These are phyloP conservation scores for Popillia japonica DNA, from an alignment of 1,140 invertebrate genomes.

Conservation along the genomic window DNA sequence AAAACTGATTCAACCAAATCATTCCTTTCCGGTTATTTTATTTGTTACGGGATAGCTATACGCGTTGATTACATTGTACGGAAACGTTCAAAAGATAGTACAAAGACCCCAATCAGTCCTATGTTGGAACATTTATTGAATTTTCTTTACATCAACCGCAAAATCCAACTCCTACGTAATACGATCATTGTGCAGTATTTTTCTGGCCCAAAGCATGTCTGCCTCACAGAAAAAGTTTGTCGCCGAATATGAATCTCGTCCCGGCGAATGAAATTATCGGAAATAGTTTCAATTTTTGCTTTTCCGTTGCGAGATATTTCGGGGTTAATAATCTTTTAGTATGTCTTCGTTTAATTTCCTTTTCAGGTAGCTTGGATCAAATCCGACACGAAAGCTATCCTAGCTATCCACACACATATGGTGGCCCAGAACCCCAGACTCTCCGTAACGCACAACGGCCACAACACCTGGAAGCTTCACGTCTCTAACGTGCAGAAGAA, in stretches of 20 bases:
- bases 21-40: constrained; percentile 44
- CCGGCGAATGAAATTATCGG: constrained; percentile 19
- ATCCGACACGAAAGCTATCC: constrained; percentile 86
- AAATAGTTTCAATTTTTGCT: constrained; percentile 2
- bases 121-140: constrained; percentile 48
- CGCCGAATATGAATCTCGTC: constrained; percentile 12
- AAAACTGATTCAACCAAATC: constrained; percentile 53
- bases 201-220: constrained; percentile 30
- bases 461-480: constrained; percentile 91
- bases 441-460: constrained; percentile 87
- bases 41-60: constrained; percentile 51
- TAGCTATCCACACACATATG: constrained; percentile 89
- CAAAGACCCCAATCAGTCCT: constrained; percentile 59
- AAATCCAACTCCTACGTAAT: constrained; percentile 35
- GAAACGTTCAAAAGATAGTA: constrained; percentile 52
- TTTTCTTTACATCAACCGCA: constrained; percentile 39
- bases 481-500: constrained; percentile 87
- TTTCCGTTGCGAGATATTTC: too few species aligned
- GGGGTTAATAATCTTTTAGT: too few species aligned
- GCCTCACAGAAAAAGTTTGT: constrained; percentile 35
- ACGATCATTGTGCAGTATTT: constrained; percentile 31
- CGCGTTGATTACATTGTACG: constrained; percentile 58
- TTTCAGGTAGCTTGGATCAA: constrained; percentile 91
- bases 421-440: constrained; percentile 86
- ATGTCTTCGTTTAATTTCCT: too few species aligned